Conservation (phyloP, 2,888 invertebrate genomes). For the Melangyna quadrimaculata region DNA sequence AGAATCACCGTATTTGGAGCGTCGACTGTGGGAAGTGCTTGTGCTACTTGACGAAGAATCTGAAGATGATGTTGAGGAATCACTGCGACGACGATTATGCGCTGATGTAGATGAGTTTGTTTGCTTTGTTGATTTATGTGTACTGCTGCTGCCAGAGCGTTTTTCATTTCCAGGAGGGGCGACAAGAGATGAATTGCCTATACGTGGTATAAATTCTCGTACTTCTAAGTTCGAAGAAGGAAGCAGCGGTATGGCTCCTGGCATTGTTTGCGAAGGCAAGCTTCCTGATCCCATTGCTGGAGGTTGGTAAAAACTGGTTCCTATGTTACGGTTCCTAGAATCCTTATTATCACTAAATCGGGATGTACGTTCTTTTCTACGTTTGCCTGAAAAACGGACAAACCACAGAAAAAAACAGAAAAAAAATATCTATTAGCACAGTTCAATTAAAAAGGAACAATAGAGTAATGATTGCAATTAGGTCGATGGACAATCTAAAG, state of each 20-base stretch:
- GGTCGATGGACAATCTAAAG: conserved; percentile 54
- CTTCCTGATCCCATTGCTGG: conserved; percentile 39
- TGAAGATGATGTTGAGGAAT: conserved; percentile 44
- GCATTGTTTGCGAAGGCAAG: conserved; percentile 27
- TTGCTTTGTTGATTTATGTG: conserved; percentile 48
- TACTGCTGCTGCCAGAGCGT: conserved; percentile 32
- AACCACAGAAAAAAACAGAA: conserved; percentile 11
- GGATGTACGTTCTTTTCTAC: conserved; percentile 78
- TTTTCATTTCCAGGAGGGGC: conserved; percentile 28
- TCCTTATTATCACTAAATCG: conserved; percentile 81
- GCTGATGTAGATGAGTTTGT: conserved; percentile 24
- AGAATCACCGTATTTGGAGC: conserved; percentile 45
- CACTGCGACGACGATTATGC: conserved; percentile 39
- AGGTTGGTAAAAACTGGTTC: conserved; percentile 39
- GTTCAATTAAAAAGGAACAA: conserved; percentile 5
- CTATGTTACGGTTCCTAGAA: conserved; percentile 70
- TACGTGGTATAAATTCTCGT: conserved; percentile 27
- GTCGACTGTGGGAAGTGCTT: conserved; percentile 58
- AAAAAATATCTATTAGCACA: conserved; percentile 39
- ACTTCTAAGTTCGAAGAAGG: not conserved
- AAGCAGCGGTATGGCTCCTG: conserved; percentile 3
- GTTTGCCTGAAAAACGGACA: conserved; percentile 76
- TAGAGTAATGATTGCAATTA: conserved; percentile 15
- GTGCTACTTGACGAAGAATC: conserved; percentile 51
- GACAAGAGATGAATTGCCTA: not conserved